phyloP scores from a whole-genome alignment of 2,888 invertebrate species.

The Rhagium mordax region DNA sequence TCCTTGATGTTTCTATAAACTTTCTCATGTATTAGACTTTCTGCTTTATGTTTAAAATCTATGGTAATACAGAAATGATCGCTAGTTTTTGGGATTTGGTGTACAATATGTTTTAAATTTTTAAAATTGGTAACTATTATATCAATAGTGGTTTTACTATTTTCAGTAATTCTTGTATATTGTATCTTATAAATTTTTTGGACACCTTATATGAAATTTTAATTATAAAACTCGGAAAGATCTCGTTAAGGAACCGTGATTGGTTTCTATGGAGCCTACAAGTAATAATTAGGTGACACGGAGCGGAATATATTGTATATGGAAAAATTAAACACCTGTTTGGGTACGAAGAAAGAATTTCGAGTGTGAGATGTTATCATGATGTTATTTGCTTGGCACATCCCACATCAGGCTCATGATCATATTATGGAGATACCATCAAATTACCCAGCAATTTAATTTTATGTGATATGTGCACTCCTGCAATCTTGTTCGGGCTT shows the following conservation, averaged over 20 bases:
- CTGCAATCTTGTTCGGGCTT: conserved; percentile 31
- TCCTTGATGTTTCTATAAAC: no score
- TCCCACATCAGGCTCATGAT: conserved; percentile 42
- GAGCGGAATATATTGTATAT: conserved; percentile 17
- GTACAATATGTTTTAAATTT: no score
- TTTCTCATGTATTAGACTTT: no score
- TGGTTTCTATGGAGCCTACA: neutral
- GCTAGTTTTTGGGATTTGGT: no score
- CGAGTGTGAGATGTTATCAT: conserved; percentile 31
- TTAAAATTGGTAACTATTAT: no score
- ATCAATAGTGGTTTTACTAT: no score
- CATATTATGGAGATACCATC: conserved; percentile 61
- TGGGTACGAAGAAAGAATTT: conserved; percentile 33
- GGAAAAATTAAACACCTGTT: conserved; percentile 37
- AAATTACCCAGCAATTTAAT: conserved; percentile 62
- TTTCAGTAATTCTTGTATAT: no score
- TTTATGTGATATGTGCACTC: conserved; percentile 55
- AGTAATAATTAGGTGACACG: conserved; percentile 36
- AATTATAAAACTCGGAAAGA: neutral
- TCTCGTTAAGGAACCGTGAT: neutral
- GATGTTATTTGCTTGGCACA: conserved; percentile 43
- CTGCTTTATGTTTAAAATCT: no score
- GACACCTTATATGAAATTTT: neutral
- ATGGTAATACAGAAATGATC: no score
- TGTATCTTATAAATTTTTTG: neutral